A percentile compares a stretch with the other conserved stretches of the same genome.
phyloP scores from a whole-genome alignment of 2,113 vertebrate genomes.

The Nematolebias whitei region DNA sequence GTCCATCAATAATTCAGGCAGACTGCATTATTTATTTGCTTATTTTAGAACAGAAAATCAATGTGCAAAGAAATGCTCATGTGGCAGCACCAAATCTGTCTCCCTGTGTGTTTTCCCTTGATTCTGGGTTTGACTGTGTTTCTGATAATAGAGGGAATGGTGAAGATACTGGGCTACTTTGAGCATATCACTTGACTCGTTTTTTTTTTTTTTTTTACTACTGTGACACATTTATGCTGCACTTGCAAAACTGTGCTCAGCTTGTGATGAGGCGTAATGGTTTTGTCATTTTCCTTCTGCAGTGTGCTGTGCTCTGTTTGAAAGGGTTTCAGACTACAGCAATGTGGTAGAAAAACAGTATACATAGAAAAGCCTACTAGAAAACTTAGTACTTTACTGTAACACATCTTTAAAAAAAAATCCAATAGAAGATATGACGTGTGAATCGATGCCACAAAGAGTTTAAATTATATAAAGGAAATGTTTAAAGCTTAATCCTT shows the following conservation, averaged over 20 bases:
- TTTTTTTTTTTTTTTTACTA: too few relatives aligned
- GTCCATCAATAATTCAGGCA: conserved; percentile 45
- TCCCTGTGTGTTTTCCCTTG: background rate
- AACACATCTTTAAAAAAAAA: background rate
- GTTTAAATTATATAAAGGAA: background rate
- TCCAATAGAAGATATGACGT: background rate
- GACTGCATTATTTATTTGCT: conserved; percentile 37
- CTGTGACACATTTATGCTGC: conserved; percentile 41
- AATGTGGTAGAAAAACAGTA: background rate
- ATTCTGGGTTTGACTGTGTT: conserved; percentile 31
- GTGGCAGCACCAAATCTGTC: conserved; percentile 9
- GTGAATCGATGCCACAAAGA: conserved; percentile 3
- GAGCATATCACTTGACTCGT: conserved; percentile 13
- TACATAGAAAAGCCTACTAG: background rate
- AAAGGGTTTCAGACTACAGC: conserved; percentile 1
- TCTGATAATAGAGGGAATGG: conserved; percentile 25
- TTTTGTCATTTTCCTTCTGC: conserved; percentile 25
- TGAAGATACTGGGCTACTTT: conserved; percentile 32
- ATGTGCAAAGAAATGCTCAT: conserved; percentile 21
- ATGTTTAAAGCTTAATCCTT: conserved; percentile 6
- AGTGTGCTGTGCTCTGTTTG: background rate
- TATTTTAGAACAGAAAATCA: conserved; percentile 16
- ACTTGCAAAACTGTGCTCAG: conserved; percentile 42
- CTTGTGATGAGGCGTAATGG: conserved; percentile 20
- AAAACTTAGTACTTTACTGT: conserved; percentile 1